phyloP scores from a whole-genome alignment of 2,888 invertebrate genomes.

The Diachrysia chrysitis region DNA sequence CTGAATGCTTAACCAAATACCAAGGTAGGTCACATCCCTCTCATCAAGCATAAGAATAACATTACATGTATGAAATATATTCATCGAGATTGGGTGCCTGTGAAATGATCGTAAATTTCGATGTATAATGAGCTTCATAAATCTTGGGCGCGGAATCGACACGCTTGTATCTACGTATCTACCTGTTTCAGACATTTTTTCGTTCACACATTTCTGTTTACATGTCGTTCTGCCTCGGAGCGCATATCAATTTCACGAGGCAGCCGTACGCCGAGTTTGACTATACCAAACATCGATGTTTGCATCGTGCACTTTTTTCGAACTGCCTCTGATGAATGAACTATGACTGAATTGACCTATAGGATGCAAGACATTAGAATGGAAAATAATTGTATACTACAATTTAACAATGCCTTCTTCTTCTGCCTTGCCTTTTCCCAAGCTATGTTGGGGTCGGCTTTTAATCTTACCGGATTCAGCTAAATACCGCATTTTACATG shows the following conservation, averaged over 20 bases:
- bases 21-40: conserved; percentile 30
- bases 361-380: neutral
- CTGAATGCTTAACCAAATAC: conserved; percentile 25
- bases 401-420: conserved; percentile 11
- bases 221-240: conserved; percentile 39
- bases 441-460: too few species aligned
- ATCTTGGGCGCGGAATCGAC: conserved; percentile 45
- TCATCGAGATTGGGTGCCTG: conserved; percentile 51
- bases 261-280: conserved; percentile 20
- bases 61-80: conserved; percentile 53
- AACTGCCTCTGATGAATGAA: conserved; percentile 21
- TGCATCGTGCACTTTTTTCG: conserved; percentile 25
- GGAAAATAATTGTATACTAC: neutral
- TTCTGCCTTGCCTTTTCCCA: too few species aligned
- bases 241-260: conserved; percentile 36
- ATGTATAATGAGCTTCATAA: conserved; percentile 59
- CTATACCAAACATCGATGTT: conserved; percentile 22
- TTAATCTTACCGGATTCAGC: too few species aligned
- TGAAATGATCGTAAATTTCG: conserved; percentile 58
- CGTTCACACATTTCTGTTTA: conserved; percentile 38
- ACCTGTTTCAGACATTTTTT: conserved; percentile 49
- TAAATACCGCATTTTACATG: too few species aligned
- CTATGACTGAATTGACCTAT: neutral
- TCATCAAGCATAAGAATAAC: conserved; percentile 44
- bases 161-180: conserved; percentile 33